phyloP scores from a whole-genome alignment of 2,888 invertebrate species.

The Sinhomidia bicolor region DNA sequence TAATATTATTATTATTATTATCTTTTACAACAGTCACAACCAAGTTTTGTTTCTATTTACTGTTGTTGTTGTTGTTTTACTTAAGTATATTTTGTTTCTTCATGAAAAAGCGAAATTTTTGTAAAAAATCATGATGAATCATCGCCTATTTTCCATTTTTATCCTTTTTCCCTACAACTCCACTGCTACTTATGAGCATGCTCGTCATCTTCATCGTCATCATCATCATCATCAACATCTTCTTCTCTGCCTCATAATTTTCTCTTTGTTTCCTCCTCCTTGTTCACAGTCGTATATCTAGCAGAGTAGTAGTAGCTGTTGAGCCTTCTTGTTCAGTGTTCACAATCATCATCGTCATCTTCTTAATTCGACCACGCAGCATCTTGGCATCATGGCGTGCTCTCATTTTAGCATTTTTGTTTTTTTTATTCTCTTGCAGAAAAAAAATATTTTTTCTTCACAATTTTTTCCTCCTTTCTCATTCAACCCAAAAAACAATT shows the following conservation, averaged over 20 bases:
- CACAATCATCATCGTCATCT: neutral
- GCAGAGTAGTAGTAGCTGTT: neutral
- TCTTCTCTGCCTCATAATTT: no score
- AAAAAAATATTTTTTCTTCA: no score
- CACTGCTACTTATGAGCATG: neutral
- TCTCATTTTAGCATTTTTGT: slow-evolving; percentile 1
- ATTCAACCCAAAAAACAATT: neutral
- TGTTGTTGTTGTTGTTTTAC: no score
- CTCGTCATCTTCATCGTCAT: neutral
- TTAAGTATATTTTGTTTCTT: no score
- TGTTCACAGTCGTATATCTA: neutral
- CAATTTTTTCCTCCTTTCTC: neutral
- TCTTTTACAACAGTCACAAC: neutral
- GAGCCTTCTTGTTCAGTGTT: neutral
- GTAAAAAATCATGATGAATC: neutral
- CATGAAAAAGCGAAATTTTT: slow-evolving; percentile 16
- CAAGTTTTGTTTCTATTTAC: neutral
- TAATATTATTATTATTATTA: no score
- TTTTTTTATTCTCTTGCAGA: neutral
- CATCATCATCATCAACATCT: no score
- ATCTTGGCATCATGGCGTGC: neutral
- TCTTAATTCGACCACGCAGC: slow-evolving; percentile 28
- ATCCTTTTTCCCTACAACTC: neutral
- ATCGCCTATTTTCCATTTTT: neutral
- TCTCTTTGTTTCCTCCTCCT: neutral